These are phyloP conservation scores for Caracal caracal DNA, from an alignment of 2,113 vertebrate genomes.

Conservation along the genomic window DNA sequence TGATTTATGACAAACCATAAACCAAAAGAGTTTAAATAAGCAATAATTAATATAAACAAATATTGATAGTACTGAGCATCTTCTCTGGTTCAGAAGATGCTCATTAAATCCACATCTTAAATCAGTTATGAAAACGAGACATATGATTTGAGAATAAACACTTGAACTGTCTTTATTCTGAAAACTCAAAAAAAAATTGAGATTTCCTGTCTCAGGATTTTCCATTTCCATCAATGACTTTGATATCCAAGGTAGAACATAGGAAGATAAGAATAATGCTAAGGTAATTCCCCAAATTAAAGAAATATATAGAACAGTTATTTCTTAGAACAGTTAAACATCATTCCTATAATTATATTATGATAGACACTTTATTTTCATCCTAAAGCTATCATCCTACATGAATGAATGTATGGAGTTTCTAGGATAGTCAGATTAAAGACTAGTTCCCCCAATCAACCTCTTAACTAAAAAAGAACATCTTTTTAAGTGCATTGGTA, in stretches of 20 bases:
- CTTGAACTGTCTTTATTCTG: not conserved
- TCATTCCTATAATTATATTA: not conserved
- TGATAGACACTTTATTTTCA: not conserved
- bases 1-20: conserved; percentile 15
- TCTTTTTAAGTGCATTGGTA: not conserved
- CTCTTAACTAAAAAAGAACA: not conserved
- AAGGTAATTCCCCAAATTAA: not conserved
- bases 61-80: not conserved
- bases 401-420: not conserved
- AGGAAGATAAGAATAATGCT: not conserved
- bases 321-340: not conserved
- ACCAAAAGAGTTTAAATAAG: not conserved
- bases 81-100: conserved; percentile 21
- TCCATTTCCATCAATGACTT: not conserved
- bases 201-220: conserved; percentile 42
- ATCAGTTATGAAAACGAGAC: not conserved
- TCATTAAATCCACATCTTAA: conserved; percentile 35
- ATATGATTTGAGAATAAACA: conserved; percentile 31
- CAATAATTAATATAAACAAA: conserved; percentile 43
- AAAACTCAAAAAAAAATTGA: conserved; percentile 4
- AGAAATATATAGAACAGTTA: not conserved
- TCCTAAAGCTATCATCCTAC: not conserved
- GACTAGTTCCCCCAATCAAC: not conserved
- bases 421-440: not conserved
- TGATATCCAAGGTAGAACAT: not conserved